phyloP scores from a whole-genome alignment of 2,888 invertebrate species.

The Troides aeacus region DNA sequence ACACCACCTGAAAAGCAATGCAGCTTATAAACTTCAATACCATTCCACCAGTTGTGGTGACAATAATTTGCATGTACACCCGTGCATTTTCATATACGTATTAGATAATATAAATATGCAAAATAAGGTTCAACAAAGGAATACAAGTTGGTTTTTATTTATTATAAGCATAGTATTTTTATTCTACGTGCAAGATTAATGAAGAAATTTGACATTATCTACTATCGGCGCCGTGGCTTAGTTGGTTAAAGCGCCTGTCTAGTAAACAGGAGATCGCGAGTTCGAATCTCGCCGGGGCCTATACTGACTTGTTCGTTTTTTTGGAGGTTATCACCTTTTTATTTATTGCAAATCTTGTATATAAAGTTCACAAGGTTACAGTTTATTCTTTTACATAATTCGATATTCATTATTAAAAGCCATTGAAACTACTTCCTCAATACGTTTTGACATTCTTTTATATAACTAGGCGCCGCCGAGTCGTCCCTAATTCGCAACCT shows the following conservation, averaged over 20 bases:
- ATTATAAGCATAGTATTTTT: not conserved
- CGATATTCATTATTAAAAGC: not conserved
- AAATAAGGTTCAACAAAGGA: too few species aligned
- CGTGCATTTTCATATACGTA: not conserved
- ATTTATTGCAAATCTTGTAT: too few species aligned
- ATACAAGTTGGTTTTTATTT: too few species aligned
- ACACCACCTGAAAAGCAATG: not conserved
- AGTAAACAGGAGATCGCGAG: conserved; percentile 71
- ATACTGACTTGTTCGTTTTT: too few species aligned
- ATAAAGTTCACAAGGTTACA: not conserved
- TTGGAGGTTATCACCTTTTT: too few species aligned
- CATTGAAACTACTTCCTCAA: not conserved
- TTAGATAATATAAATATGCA: too few species aligned
- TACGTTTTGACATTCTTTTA: conserved; percentile 16
- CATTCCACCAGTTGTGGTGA: not conserved
- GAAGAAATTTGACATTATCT: not conserved
- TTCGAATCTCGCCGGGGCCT: conserved; percentile 76
- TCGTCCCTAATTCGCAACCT: conserved; percentile 20
- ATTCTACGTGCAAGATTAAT: not conserved
- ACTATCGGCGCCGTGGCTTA: conserved; percentile 83
- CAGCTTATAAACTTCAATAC: not conserved
- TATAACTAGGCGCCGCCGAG: conserved; percentile 22
- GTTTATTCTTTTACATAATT: not conserved
- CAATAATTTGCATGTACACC: not conserved
- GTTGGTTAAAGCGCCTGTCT: conserved; percentile 76